A percentile compares a stretch with the other conserved stretches of the same genome.
These are phyloP conservation scores for Cuculus canorus DNA, from an alignment of 2,797 vertebrate species.

Conservation along the genomic window DNA sequence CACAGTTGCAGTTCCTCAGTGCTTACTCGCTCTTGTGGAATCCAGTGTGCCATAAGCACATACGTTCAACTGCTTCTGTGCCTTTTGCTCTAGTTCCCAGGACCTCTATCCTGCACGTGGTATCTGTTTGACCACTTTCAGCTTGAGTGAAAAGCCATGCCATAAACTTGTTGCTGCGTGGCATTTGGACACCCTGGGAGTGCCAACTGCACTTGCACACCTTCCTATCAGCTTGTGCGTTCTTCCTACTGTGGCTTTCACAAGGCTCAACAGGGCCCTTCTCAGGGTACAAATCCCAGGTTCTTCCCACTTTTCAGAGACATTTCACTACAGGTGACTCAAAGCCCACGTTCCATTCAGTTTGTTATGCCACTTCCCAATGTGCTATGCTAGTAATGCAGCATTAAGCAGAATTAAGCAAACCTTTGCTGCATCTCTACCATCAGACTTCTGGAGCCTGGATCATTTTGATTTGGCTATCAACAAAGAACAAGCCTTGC, in stretches of 20 bases:
- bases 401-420: neutral
- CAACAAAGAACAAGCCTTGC: neutral
- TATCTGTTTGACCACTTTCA: neutral
- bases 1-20: neutral
- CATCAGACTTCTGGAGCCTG: constrained; percentile 6
- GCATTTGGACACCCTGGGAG: neutral
- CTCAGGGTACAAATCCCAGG: neutral
- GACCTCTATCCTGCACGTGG: rapidly evolving
- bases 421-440: neutral
- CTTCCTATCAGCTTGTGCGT: rapidly evolving
- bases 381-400: neutral
- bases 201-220: neutral
- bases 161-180: neutral
- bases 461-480: neutral
- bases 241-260: neutral
- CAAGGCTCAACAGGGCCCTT: neutral
- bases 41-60: rapidly evolving
- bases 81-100: neutral
- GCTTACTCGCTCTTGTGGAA: rapidly evolving
- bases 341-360: neutral
- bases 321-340: neutral
- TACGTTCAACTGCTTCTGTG: neutral
- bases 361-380: neutral
- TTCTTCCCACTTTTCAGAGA: neutral
- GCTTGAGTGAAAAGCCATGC: neutral